Percentiles rank a stretch among this genome's conserved stretches.
Conservation (phyloP, 2,888 invertebrate species). For the Melanostoma mellinum region DNA sequence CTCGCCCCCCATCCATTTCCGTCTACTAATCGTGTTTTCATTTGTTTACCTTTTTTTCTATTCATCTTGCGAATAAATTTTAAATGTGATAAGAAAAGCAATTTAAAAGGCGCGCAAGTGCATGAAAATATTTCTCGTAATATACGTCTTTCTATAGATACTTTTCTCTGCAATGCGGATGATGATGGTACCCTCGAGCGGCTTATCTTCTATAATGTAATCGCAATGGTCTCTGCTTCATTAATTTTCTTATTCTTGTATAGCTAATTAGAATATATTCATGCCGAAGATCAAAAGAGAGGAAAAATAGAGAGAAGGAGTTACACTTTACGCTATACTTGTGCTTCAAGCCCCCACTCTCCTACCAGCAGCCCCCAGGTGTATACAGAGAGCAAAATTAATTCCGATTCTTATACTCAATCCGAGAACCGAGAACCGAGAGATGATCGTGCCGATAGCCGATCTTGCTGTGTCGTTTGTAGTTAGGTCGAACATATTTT, state of each 20-base stretch:
- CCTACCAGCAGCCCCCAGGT: no score
- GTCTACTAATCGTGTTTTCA: not conserved
- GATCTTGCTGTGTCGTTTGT: constrained; percentile 33
- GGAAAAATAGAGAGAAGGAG: not conserved
- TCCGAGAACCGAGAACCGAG: constrained; percentile 1
- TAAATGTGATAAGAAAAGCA: constrained; percentile 24
- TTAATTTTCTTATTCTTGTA: constrained; percentile 35
- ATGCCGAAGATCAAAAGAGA: not conserved
- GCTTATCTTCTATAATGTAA: constrained; percentile 53
- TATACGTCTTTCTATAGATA: constrained; percentile 10
- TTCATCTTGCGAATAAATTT: constrained; percentile 39
- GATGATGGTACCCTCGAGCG: constrained; percentile 3
- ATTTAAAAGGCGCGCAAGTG: constrained; percentile 11
- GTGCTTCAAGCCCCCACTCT: no score
- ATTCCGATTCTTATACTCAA: constrained; percentile 22
- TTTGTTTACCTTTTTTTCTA: constrained; percentile 4
- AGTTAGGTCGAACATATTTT: constrained; percentile 63
- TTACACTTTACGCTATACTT: not conserved
- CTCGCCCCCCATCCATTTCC: not conserved
- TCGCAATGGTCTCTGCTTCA: constrained; percentile 53
- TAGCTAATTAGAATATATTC: constrained; percentile 54
- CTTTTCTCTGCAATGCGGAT: constrained; percentile 32
- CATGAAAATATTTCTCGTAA: constrained; percentile 8
- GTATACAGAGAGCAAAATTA: not conserved
- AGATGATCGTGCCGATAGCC: constrained; percentile 30